Base-by-base conservation (phyloP, 2,888 invertebrate species). In the Arctia plantaginis region DNA sequence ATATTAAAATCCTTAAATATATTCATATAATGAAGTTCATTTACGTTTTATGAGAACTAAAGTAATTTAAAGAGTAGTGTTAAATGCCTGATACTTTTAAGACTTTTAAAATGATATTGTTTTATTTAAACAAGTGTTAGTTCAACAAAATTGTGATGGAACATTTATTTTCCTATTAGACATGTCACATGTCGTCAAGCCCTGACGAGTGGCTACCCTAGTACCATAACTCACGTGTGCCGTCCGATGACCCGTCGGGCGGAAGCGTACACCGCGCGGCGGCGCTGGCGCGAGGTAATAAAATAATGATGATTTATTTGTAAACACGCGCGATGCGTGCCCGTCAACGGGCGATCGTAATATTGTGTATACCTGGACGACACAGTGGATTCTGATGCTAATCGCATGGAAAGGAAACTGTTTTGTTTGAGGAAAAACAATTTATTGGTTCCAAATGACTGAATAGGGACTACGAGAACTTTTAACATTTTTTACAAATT, bases 221-320 rank as follows among this genome's bases (percentile, higher is more conserved):
- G 75, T 66, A 47, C 55, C 82, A 81, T 84, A 84, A 82, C 75
- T 84, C 86, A 84, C 85, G 80, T 79, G 84, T 75, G 66, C 78
- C 73, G 85, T 86, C 80, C 85, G 83, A 85, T 85, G 85, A 85
- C 85, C 84, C 77, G 84, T 18, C 79, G 77, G 72, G 85, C 85
- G 85, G 85, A 85, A 85, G 86, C 77, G 87, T 86, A 86, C 86
- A 85, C 86, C 82, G 84, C 77, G 77, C 78, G 81, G 87, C 85
- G 83, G 87, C 82, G 88, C 87, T 89, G 87, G 89, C 85, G 86
- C 87, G 80, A 84, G 80, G 90, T 88, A 91, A 92, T 92, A 91
- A 91, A 93, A 92, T 93, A 93, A 93, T 92, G 92, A 94, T 94
- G 95, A 95, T 94, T 93, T 95, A 95, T 95, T 95, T 95, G 95